Evolutionary conservation across 2,113 vertebrate genomes (phyloP), one percentile per base, ranked within the genome.

Genomic region (Sphaerodactylus townsendi): DNA sequence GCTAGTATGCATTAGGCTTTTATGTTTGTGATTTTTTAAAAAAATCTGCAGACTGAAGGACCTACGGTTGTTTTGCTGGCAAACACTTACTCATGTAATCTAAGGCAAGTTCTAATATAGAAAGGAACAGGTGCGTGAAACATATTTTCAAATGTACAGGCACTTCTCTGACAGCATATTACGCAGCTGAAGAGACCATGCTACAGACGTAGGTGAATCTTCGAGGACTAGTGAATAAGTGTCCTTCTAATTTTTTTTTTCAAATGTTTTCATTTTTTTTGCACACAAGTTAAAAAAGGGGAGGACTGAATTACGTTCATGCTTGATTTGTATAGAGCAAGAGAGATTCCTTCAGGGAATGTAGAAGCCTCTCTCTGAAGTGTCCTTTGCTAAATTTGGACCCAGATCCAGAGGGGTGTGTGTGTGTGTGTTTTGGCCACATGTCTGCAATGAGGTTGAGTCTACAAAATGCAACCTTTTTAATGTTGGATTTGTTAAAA

Each of bases 301-400:
- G 86, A 68, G 80, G 71, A 25, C 7, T 44, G 90, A 82, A 85
- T 89, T 73, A 56, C 77, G 85, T 77, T 75, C 66, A 73, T 85
- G 77, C 84, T 87, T 92, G 79, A 85, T 90, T 85, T 65, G 86
- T 48, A 73, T 70, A 81, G 72, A 80, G 0, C 66, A 82, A 86
- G 83, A 89, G 92, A 89, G 92, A 83, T 91, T 87, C 77, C 25
- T 66, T 41, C 77, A 81, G 74, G 3, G 84, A 56, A 90, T 79
- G 86, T 82, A 1, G 14, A 82, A 91, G 90, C 93, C 91, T 91
- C 88, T 87, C 94, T 87, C 94, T 72, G 30, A 85, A 92, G 92
- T 93, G 91, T 89, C 92, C 90, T 90, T 92, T 7, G 37, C 80
- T 66, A 71, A n/a, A 79, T 6, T 10, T 23, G 77, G 87, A 81